Conservation (phyloP, 2,888 invertebrate species). For the Lathronympha strigana region DNA sequence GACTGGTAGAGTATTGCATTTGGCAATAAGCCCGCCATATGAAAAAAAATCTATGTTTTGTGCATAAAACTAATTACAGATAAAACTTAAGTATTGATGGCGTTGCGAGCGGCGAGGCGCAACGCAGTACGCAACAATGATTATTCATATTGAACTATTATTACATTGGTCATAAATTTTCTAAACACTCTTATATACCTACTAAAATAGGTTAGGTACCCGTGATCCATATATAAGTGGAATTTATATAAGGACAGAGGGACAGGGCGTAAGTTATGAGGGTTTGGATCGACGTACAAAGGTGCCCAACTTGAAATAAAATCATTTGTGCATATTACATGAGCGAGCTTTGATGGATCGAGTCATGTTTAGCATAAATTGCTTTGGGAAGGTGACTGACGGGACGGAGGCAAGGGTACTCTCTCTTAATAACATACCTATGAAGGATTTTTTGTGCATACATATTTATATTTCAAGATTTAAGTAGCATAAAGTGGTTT, state of each 20-base stretch:
- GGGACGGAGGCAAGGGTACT: neutral
- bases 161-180: neutral
- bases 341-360: constrained; percentile 32
- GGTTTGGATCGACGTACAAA: constrained; percentile 13
- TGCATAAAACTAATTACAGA: too few species aligned
- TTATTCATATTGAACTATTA: neutral
- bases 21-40: too few species aligned
- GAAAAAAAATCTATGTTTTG: too few species aligned
- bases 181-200: neutral
- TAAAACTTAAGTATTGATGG: too few species aligned
- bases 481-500: too few species aligned
- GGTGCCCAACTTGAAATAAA: constrained; percentile 31
- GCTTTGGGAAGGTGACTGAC: neutral
- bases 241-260: constrained; percentile 33
- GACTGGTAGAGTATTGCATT: too few species aligned
- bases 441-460: too few species aligned
- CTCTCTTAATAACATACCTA: too few species aligned
- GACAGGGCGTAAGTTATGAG: constrained; percentile 31
- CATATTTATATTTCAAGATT: too few species aligned
- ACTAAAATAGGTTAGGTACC: constrained; percentile 23
- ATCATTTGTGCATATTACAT: constrained; percentile 36
- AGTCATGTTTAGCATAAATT: constrained; percentile 26
- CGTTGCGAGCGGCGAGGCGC: too few species aligned
- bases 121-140: too few species aligned
- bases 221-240: constrained; percentile 17